Percentiles rank a stretch among this genome's conserved stretches.
Evolutionary conservation across 2,888 invertebrate genomes (phyloP).

Genomic region (Drosophila meridionalis): DNA sequence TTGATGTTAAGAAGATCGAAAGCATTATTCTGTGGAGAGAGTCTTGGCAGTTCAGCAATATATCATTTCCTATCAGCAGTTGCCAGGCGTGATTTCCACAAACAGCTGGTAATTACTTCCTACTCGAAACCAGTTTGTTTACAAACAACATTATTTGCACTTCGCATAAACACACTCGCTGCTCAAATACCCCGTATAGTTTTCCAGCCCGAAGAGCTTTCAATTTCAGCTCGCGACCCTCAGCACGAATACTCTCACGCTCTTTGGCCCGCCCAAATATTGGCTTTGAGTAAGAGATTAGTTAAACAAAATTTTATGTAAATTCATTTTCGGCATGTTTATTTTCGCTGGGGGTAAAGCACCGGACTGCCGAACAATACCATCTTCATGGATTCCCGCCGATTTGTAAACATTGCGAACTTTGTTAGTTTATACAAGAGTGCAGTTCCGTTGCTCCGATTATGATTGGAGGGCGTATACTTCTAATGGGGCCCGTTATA

Average conservation of each 20-base stretch:
- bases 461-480: background rate
- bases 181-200: background rate
- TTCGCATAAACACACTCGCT: constrained; percentile 9
- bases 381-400: constrained; percentile 6
- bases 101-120: constrained; percentile 51
- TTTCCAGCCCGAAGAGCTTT: constrained; percentile 8
- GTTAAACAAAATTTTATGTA: constrained; percentile 31
- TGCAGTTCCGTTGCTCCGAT: constrained; percentile 3
- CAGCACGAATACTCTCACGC: background rate
- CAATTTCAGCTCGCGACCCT: background rate
- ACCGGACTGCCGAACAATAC: constrained; percentile 24
- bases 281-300: background rate
- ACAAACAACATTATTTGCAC: constrained; percentile 59
- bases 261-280: background rate
- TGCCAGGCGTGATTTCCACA: constrained; percentile 34
- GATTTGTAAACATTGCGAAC: constrained; percentile 24
- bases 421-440: background rate
- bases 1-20: background rate
- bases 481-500: background rate
- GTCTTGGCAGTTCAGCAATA: background rate
- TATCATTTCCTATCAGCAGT: constrained; percentile 20
- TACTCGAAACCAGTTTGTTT: constrained; percentile 62
- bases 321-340: constrained; percentile 28
- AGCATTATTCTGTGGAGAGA: background rate
- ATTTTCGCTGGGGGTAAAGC: constrained; percentile 30